phyloP scores from a whole-genome alignment of 2,113 vertebrate genomes.

The Ameiurus melas region DNA sequence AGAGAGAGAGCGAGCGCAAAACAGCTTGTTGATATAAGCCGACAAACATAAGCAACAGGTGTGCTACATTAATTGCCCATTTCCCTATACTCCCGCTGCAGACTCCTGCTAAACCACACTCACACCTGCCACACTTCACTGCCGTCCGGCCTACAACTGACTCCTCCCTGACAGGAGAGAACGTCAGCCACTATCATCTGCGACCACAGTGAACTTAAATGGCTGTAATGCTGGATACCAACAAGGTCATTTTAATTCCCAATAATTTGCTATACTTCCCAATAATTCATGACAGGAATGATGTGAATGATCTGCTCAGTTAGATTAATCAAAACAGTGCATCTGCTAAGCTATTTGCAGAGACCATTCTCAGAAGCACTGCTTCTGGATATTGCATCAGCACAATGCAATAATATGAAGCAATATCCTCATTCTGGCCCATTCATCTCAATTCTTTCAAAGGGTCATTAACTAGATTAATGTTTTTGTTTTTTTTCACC shows the following conservation, averaged over 20 bases:
- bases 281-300: too few species aligned
- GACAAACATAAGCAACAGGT: conserved; percentile 3
- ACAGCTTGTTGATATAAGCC: neutral
- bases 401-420: too few species aligned
- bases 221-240: neutral
- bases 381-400: too few species aligned
- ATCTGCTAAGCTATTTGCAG: too few species aligned
- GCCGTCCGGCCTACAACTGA: neutral
- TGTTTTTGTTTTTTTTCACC: too few species aligned
- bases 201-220: neutral
- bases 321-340: too few species aligned
- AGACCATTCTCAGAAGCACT: too few species aligned
- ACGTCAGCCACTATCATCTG: neutral
- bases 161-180: neutral
- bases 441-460: too few species aligned
- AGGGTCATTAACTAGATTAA: too few species aligned
- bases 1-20: neutral
- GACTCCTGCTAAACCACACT: neutral
- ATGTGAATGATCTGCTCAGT: too few species aligned
- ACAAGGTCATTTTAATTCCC: neutral
- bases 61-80: conserved; percentile 2
- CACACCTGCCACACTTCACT: neutral
- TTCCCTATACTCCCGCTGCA: neutral
- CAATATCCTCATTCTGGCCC: too few species aligned
- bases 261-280: too few species aligned